Evolutionary conservation across 2,888 invertebrate genomes (phyloP), one percentile per base, ranked within the genome.

Genomic region (Chaitophorus viminalis): DNA sequence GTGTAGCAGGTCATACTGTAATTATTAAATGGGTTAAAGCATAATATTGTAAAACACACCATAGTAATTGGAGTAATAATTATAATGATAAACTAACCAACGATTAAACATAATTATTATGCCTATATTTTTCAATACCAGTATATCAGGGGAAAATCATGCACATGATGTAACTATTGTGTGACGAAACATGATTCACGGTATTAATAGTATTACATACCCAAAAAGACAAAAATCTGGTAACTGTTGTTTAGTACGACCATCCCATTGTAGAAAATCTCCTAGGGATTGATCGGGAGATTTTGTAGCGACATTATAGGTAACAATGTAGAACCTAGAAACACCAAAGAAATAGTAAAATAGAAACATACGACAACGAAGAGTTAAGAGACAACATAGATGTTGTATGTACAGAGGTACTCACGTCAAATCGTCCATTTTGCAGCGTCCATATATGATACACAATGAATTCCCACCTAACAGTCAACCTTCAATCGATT

Each of bases 231-330:
- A 97, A 89, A 98, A 94, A 91, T 98, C 98, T 31, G 97, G 96
- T 88, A 95, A 92, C 90, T 93, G 94, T 84, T 94, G 93, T 90
- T 94, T 93, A 90, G 94, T 94, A 89, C 93, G 93, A 86, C 93
- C 92, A 89, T 94, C 94, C 84, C 97, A 92, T 81, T 94, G 94
- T 83, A 97, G 91, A 78, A 97, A 92, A 74, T 94, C 94, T 90
- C 94, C 93, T 52, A 98, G 92, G 91, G 95, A 95, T 90, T 95
- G 94, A 60, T 94, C 94, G 52, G 95, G 95, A 89, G 93, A 93
- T 90, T 94, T 95, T 0, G 96, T 95, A 68, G 96, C 97, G 84
- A 98, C 97, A 93, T 98, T 98, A 94, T 96, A 98, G 74, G 98
- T 98, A 76, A 95, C 94, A 90, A 97, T 93, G 91, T 96, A 96